A percentile compares a stretch with the other conserved stretches of the same genome.
Evolutionary conservation across 2,888 invertebrate genomes (phyloP).

Genomic region (Dasysyrphus tricinctus): DNA sequence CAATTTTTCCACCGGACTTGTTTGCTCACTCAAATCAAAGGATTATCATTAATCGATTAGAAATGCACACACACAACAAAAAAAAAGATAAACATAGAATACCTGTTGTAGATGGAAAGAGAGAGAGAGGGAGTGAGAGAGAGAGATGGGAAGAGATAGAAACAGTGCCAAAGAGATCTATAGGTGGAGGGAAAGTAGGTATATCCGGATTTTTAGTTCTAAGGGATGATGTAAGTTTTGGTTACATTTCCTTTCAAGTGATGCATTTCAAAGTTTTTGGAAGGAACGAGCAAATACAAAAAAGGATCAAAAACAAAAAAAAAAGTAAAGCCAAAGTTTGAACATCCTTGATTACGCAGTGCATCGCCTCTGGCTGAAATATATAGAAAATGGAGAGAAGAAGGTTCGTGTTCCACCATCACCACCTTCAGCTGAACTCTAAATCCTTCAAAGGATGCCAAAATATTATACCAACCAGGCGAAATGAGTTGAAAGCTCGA

Average conservation of each 20-base stretch:
- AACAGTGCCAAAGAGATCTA: not conserved
- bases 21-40: slow-evolving; percentile 74
- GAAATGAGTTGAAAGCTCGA: slow-evolving; percentile 14
- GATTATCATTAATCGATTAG: slow-evolving; percentile 75
- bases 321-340: slow-evolving; percentile 40
- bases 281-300: not conserved
- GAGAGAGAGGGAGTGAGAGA: not conserved
- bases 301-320: not conserved
- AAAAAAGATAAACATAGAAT: slow-evolving; percentile 45
- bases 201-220: slow-evolving; percentile 22
- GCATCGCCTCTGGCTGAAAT: slow-evolving; percentile 30
- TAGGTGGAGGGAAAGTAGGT: not conserved
- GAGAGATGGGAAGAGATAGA: not conserved
- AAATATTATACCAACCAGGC: slow-evolving; percentile 43
- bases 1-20: slow-evolving; percentile 73
- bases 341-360: slow-evolving; percentile 70
- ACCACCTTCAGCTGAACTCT: not conserved
- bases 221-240: slow-evolving; percentile 34
- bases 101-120: not conserved
- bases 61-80: slow-evolving; percentile 62
- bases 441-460: slow-evolving; percentile 38
- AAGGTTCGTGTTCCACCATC: no score
- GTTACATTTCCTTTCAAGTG: slow-evolving; percentile 58
- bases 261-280: slow-evolving; percentile 25
- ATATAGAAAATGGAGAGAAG: not conserved